A percentile compares a stretch with the other conserved stretches of the same genome.
These are phyloP conservation scores for Pygathrix nemaeus DNA, from an alignment of 2,113 vertebrate genomes.

Conservation along the genomic window DNA sequence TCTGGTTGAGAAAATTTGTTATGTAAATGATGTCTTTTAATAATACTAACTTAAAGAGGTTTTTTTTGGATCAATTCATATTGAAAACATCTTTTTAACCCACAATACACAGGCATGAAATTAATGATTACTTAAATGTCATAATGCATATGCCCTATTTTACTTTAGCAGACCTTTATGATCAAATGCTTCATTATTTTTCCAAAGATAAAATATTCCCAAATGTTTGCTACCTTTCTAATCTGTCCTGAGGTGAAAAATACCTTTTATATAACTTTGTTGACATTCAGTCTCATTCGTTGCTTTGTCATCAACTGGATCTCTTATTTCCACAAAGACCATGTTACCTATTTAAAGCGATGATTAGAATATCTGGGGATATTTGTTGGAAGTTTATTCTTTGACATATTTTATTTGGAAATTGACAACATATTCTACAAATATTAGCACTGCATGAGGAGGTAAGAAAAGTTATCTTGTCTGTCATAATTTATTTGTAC, in stretches of 20 bases:
- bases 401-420: not conserved
- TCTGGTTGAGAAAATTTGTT: constrained; percentile 59
- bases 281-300: constrained; percentile 3
- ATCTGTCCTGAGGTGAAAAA: constrained; percentile 19
- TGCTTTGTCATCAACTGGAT: not conserved
- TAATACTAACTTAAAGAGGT: constrained; percentile 48
- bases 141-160: constrained; percentile 37
- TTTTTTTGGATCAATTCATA: constrained; percentile 30
- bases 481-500: not conserved
- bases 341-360: not conserved
- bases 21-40: constrained; percentile 65
- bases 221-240: not conserved
- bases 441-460: not conserved
- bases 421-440: not conserved
- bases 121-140: constrained; percentile 66
- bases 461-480: not conserved
- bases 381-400: not conserved
- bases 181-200: constrained; percentile 69
- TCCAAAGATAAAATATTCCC: not conserved
- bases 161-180: constrained; percentile 66
- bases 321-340: not conserved
- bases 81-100: constrained; percentile 45
- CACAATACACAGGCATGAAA: constrained; percentile 29
- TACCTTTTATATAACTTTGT: constrained; percentile 1
- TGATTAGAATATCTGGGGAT: not conserved